Conservation (phyloP, 2,888 invertebrate genomes). For the Macrosoma leucophasiata region DNA sequence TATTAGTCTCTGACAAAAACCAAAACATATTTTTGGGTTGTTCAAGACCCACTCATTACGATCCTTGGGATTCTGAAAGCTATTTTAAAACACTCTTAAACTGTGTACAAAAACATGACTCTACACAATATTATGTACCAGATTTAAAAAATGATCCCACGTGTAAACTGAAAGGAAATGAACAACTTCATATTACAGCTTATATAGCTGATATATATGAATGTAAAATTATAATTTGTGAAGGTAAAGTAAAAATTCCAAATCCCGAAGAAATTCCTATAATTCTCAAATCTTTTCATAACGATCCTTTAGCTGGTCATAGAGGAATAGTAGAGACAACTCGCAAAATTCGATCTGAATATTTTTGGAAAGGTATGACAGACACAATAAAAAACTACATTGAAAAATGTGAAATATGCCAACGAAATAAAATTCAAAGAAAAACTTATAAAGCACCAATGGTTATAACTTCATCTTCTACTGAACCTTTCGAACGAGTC, state of each 20-base stretch:
- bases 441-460: slow-evolving; percentile 34
- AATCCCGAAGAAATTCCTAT: slow-evolving; percentile 27
- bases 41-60: slow-evolving; percentile 26
- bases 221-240: slow-evolving; percentile 29
- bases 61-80: slow-evolving; percentile 32
- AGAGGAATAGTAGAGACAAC: slow-evolving; percentile 33
- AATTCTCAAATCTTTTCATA: slow-evolving; percentile 32
- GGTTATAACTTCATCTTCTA: slow-evolving; percentile 33
- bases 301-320: slow-evolving; percentile 33
- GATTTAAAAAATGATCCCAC: slow-evolving; percentile 26
- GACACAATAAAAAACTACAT: slow-evolving; percentile 31
- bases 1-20: slow-evolving; percentile 16
- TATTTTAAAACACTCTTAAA: slow-evolving; percentile 31
- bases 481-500: slow-evolving; percentile 34
- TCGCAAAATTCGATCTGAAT: slow-evolving; percentile 31
- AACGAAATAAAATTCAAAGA: slow-evolving; percentile 33
- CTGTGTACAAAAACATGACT: slow-evolving; percentile 27
- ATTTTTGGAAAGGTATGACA: slow-evolving; percentile 35
- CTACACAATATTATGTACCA: slow-evolving; percentile 25
- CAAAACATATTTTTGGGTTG: slow-evolving; percentile 6
- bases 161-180: slow-evolving; percentile 24
- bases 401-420: slow-evolving; percentile 28
- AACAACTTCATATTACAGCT: slow-evolving; percentile 29
- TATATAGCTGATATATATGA: slow-evolving; percentile 30
- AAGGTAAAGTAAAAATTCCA: slow-evolving; percentile 27